Evolutionary conservation across 2,888 invertebrate genomes (phyloP).

Genomic region (Rotaria socialis): DNA sequence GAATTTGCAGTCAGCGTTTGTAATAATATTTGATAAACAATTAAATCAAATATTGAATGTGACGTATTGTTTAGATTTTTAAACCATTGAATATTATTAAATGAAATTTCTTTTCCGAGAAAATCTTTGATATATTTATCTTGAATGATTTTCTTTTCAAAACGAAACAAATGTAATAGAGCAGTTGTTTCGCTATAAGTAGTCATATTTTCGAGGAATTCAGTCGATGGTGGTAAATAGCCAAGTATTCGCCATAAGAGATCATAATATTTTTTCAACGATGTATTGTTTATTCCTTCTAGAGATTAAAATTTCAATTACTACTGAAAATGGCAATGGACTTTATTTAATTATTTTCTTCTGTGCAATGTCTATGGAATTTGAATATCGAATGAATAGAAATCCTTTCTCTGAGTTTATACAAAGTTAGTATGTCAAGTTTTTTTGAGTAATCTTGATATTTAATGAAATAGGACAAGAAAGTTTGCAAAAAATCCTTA

Average conservation of each 20-base stretch:
- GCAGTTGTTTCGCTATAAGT: background rate
- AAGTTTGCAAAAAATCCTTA: too few relatives aligned
- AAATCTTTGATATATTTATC: background rate
- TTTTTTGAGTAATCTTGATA: too few relatives aligned
- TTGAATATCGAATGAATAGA: too few relatives aligned
- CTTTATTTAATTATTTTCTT: too few relatives aligned
- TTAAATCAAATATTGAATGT: background rate
- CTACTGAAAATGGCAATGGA: too few relatives aligned
- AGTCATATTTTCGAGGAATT: background rate
- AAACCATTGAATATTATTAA: background rate
- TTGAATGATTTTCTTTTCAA: background rate
- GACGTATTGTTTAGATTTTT: background rate
- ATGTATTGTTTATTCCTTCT: background rate
- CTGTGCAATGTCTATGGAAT: too few relatives aligned
- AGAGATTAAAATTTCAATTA: background rate
- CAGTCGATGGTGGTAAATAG: background rate
- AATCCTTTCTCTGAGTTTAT: too few relatives aligned
- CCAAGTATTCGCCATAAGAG: background rate
- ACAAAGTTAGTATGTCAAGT: too few relatives aligned
- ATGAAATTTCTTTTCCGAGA: background rate
- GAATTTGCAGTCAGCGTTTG: background rate
- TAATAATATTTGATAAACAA: background rate
- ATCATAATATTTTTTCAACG: background rate
- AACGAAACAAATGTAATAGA: background rate
- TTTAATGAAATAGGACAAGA: too few relatives aligned